Conservation (phyloP, 2,113 vertebrate genomes). For the Myanophis thanlyinensis region DNA sequence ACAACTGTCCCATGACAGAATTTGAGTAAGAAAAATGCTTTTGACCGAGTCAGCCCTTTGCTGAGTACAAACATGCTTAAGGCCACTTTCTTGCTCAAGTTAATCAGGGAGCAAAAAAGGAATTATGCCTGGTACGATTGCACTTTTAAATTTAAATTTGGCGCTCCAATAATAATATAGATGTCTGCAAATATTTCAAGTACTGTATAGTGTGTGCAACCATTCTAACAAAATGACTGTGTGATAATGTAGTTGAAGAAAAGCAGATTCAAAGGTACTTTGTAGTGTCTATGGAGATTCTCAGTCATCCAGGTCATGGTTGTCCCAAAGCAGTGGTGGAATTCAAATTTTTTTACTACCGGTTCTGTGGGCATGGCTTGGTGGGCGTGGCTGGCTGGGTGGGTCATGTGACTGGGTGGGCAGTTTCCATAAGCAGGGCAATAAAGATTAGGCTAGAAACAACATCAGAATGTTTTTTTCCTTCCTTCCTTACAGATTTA, state of each 20-base stretch:
- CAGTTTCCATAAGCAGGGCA: too few relatives aligned
- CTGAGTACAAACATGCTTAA: background rate
- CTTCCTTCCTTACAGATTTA: too few relatives aligned
- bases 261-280: background rate
- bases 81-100: fast-evolving
- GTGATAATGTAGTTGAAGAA: background rate
- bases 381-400: too few relatives aligned
- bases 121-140: fast-evolving
- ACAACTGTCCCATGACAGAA: background rate
- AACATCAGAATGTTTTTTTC: too few relatives aligned
- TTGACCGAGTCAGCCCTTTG: background rate
- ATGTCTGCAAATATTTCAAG: background rate
- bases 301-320: background rate
- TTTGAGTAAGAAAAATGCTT: constrained; percentile 17
- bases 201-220: background rate
- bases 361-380: too few relatives aligned
- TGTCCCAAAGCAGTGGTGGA: too few relatives aligned
- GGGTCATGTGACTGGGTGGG: too few relatives aligned
- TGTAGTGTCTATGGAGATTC: background rate
- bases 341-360: too few relatives aligned
- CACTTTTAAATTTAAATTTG: background rate
- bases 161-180: background rate
- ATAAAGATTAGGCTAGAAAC: too few relatives aligned
- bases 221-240: background rate
- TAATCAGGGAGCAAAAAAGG: fast-evolving